Evolutionary conservation across 2,113 vertebrate genomes (phyloP), one percentile per base, ranked within the genome.

Genomic region (Bubo bubo): DNA sequence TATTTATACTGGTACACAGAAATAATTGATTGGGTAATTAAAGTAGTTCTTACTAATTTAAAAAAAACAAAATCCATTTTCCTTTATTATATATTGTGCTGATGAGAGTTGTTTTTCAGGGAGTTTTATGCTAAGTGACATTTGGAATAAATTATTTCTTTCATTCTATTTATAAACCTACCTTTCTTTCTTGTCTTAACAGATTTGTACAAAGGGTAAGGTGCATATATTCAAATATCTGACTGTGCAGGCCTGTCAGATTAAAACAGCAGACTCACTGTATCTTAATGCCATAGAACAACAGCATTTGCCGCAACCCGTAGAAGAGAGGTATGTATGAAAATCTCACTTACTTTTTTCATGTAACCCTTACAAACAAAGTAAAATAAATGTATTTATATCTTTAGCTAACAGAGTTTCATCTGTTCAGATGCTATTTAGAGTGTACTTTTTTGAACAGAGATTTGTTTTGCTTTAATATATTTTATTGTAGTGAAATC

Each of bases 161-260:
- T 72, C 13, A 12, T 89, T 91, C 7, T 63, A 24, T 3, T 39
- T 86, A 32, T 32, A 71, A 88, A 76, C 3, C 3, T 86, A 50
- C 10, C 17, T 34, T 32, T 37, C 83, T 88, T 58, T 22, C 19
- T 70, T 95, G 56, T 91, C 73, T 55, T 58, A 41, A 30, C 96
- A 99, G 99, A 99, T 99, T 97, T 99, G 99, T 94, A 99, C 99
- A 50, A 99, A 99, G 96, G 99, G 99, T 12, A 99, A 99, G 97
- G 99, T 99, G 87, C 99, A 99, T 98, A 99, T 99, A 97, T 99
- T 99, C 96, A 99, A 99, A 95, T 99, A 99, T 64, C 98, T 99
- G 97, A 98, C 98, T 92, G 99, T 99, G 53, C 99, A 99, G 86
- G 99, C 99, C 0, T 99, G 99, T 97, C 99, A 99, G 91, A 99